Base-by-base conservation (phyloP, 2,888 invertebrate species). In the Meta bourneti region DNA sequence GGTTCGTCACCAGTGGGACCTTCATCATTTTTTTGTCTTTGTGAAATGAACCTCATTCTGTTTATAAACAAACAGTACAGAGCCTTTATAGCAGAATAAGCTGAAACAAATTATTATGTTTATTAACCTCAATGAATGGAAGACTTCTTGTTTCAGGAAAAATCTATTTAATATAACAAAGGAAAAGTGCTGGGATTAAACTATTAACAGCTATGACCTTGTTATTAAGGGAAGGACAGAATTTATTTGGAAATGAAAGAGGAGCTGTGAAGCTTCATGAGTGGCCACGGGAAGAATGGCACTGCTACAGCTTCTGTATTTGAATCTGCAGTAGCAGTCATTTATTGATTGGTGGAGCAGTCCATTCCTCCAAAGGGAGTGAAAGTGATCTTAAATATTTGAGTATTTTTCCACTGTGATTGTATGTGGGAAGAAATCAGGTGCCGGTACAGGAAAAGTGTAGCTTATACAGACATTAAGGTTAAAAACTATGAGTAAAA, bases 291-390 rank as follows among this genome's bases (percentile, higher is more conserved):
- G 78, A 74, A 54, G 81, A 83, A 49, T 77, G 87, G 49, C 78
- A 83, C 87, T 83, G 81, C 19, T 11, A 52, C 11, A 51, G 87
- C 83, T 87, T 77, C 91, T 91, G 82, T 87, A 75, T 77, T 82
- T 52, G 87, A 19, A 78, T 72, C 91, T 91, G 91, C 87, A 91
- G 91, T 91, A 87, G 91, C 87, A 82, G 82, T 52, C 74, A 91
- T 34, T 87, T 87, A 91, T 91, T 91, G 91, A 87, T 91, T 91
- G 69, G 82, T 54, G 87, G 90, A 54, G 49, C 13, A 34, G 82
- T 87, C 77, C 83, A 91, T 87, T 91, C n/a, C 78, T 19, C n/a
- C n/a, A 83, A 16, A n/a, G 91, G 91, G 87, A 72, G 83, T 61
- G 77, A 85, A 49, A 69, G 48, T 11, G 52, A 77, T 0, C 72